Conservation (phyloP, 2,113 vertebrate species). For the Accipiter cooperii region DNA sequence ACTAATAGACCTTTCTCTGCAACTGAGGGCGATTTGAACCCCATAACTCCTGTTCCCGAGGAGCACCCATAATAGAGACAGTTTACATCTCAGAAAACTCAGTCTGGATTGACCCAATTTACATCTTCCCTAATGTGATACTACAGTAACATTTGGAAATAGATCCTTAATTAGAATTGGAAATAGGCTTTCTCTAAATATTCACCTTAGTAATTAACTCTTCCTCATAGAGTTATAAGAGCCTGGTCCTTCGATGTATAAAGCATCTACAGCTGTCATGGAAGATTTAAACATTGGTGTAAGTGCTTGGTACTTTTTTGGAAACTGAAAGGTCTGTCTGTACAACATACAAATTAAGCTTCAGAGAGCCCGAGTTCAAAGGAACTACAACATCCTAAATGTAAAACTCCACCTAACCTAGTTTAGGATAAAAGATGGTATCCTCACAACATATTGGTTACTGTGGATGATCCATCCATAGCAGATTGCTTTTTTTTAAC, state of each 20-base stretch:
- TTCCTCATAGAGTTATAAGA: neutral
- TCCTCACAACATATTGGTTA: neutral
- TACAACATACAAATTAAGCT: neutral
- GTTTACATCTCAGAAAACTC: neutral
- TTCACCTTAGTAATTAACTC: neutral
- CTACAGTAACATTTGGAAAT: neutral
- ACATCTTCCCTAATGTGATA: neutral
- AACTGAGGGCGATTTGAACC: neutral
- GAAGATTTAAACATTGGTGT: neutral
- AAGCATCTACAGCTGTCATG: neutral
- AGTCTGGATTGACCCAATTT: neutral
- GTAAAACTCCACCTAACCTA: neutral
- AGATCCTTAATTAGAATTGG: neutral
- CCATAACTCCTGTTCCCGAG: neutral
- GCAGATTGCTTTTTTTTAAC: neutral
- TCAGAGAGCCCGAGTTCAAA: neutral
- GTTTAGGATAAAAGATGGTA: neutral
- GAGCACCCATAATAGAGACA: neutral
- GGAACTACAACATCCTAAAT: neutral
- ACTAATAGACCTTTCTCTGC: neutral
- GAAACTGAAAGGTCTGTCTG: neutral
- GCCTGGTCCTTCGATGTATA: neutral
- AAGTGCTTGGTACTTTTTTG: neutral
- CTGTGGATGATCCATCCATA: neutral
- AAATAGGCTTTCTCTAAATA: constrained; percentile 1